Base-by-base conservation (phyloP, 2,797 vertebrate species). In the Allobates femoralis region DNA sequence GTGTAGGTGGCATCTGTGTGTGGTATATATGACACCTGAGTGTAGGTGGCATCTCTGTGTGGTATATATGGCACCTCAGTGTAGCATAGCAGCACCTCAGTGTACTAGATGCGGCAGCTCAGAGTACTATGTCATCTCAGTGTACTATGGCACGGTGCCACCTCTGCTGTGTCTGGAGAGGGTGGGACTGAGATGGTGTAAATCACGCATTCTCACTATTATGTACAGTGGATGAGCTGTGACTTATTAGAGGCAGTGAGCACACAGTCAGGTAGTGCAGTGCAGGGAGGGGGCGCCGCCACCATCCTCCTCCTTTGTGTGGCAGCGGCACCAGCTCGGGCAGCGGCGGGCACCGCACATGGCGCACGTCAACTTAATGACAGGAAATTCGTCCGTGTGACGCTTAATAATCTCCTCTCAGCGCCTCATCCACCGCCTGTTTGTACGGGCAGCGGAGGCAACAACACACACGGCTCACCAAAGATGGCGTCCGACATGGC, bases 401-500 rank as follows among this genome's bases (percentile, higher is more conserved):
- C 81, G 86, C 76, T 55, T 83, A 78, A 62, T 80, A 67, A 58
- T 55, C 55, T 53, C 23, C 30, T 53, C 55, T 16, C 64, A 19
- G 50, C 21, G 16, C 56, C 34, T 15, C 14, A 77, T 41, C 30
- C 32, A 19, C 86, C 67, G 87, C 60, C 82, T 85, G 78, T 51
- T 32, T 85, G 53, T 86, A 19, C 80, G 79, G 53, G 74, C 58
- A 83, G 34, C 62, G 32, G n/a, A n/a, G n/a, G 76, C 82, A 86
- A 87, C 86, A 83, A 85, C 71, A 71, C 56, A 77, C 73, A 86
- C 79, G 58, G 66, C 76, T 85, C 62, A 84, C 69, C 89, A 84
- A 91, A 91, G 84, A 91, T 91, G 90, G 90, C 89, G 89, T 71
- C 86, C 89, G 66, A 58, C 84, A 84, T 85, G 83, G 83, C 34